These are phyloP conservation scores for Elmis aenea DNA, from an alignment of 2,888 invertebrate genomes.

Conservation along the genomic window DNA sequence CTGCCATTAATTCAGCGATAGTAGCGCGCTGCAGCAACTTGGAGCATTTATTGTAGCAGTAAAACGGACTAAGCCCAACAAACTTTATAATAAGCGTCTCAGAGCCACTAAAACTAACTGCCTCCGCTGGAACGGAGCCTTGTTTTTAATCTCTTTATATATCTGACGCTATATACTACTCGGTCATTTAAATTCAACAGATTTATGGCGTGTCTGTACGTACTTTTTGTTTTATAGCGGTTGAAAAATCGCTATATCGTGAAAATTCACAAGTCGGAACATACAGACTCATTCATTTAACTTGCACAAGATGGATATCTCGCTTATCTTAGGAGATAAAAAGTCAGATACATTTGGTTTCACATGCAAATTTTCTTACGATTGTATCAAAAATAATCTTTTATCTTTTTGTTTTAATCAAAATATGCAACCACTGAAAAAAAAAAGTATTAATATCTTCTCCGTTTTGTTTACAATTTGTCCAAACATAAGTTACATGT, in stretches of 20 bases:
- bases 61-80: slow-evolving; percentile 36
- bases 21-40: slow-evolving; percentile 27
- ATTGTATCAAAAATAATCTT: too few species aligned
- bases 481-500: too few species aligned
- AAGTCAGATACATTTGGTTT: too few species aligned
- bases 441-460: too few species aligned
- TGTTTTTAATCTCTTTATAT: slow-evolving; percentile 39
- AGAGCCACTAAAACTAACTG: slow-evolving; percentile 25
- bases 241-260: slow-evolving; percentile 26
- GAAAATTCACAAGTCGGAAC: too few species aligned
- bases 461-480: too few species aligned
- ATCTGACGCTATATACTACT: slow-evolving; percentile 25
- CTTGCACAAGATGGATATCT: too few species aligned
- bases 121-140: slow-evolving; percentile 22
- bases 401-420: too few species aligned
- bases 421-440: too few species aligned
- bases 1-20: slow-evolving; percentile 35
- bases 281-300: too few species aligned
- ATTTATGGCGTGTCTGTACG: slow-evolving; percentile 29
- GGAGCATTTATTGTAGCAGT: slow-evolving; percentile 38
- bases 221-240: slow-evolving; percentile 23
- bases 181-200: slow-evolving; percentile 33
- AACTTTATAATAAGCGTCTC: slow-evolving; percentile 39
- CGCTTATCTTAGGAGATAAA: too few species aligned
- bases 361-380: too few species aligned